Conservation (phyloP, 2,888 invertebrate genomes). For the Onthophagus sagittarius region DNA sequence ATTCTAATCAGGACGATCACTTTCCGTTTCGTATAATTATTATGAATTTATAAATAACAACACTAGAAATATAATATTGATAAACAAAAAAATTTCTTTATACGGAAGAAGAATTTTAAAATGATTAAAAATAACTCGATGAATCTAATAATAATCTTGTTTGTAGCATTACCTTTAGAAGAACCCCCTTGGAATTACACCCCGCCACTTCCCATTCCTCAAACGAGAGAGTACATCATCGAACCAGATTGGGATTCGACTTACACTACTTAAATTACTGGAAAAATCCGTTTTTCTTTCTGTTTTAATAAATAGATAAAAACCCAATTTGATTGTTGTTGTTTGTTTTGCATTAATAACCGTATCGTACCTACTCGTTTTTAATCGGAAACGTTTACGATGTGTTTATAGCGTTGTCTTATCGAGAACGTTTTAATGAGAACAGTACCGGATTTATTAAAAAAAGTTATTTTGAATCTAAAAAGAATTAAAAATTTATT, state of each 20-base stretch:
- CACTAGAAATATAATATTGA: neutral
- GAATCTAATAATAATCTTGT: neutral
- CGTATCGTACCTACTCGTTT: no score
- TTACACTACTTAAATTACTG: slow-evolving; percentile 16
- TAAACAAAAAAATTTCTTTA: no score
- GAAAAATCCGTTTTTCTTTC: neutral
- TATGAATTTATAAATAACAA: neutral
- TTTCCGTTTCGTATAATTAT: neutral
- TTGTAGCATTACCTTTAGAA: slow-evolving; percentile 32
- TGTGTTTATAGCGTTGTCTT: neutral
- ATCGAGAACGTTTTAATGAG: neutral
- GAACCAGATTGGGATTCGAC: slow-evolving; percentile 45
- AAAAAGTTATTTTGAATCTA: no score
- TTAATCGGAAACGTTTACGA: neutral
- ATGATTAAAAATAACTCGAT: neutral
- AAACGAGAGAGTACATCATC: slow-evolving; percentile 42
- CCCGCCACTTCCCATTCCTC: slow-evolving; percentile 37
- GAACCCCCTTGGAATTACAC: slow-evolving; percentile 40
- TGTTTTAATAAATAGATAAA: neutral
- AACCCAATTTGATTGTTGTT: neutral
- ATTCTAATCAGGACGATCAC: neutral
- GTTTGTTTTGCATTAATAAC: neutral
- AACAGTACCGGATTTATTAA: neutral
- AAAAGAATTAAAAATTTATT: no score
- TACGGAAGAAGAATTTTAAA: neutral